Evolutionary conservation across 2,888 invertebrate genomes (phyloP), one percentile per base, ranked within the genome.

Genomic region (Pammene aurita): DNA sequence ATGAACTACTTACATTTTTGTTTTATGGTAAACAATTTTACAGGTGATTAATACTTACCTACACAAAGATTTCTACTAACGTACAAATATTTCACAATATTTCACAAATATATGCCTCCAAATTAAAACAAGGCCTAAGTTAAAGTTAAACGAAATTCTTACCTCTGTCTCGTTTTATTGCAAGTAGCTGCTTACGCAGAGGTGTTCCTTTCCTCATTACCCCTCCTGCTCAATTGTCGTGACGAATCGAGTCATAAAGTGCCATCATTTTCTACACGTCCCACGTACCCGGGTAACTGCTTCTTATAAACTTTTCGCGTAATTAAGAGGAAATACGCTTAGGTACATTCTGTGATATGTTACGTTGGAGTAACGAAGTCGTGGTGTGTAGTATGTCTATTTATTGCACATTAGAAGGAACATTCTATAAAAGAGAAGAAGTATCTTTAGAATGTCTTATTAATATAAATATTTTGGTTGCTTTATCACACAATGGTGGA

Each of bases 161-260:
- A 73, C 76, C 70, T 67, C 67, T 69, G 69, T 73, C 72, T 75
- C 75, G 83, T 88, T 86, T 86, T 82, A 85, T 81, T 81, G 71
- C 80, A 76, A 74, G 73, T 74, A 74, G 72, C 77, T 75, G 76
- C 72, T 80, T 75, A 81, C 68, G 72, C 73, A 75, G 75, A 78
- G 79, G 78, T 78, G 79, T 79, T 71, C 71, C 71, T 70, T 73
- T 67, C 78, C 80, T 83, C 85, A 83, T 85, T 86, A 84, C 66
- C 71, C 84, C 82, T 80, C 79, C 79, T 86, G 88, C 80, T 91
- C 88, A 90, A 89, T 85, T 84, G 87, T 90, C 89, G 92, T 89
- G 87, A 92, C 92, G 85, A 90, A 92, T 90, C 81, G 84, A 75
- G 82, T 89, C 90, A 87, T 92, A 91, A 92, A 92, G 82, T 86